A percentile compares a stretch with the other conserved stretches of the same genome.
These are phyloP conservation scores for Seriola aureovittata DNA, from an alignment of 2,113 vertebrate genomes.

Conservation along the genomic window DNA sequence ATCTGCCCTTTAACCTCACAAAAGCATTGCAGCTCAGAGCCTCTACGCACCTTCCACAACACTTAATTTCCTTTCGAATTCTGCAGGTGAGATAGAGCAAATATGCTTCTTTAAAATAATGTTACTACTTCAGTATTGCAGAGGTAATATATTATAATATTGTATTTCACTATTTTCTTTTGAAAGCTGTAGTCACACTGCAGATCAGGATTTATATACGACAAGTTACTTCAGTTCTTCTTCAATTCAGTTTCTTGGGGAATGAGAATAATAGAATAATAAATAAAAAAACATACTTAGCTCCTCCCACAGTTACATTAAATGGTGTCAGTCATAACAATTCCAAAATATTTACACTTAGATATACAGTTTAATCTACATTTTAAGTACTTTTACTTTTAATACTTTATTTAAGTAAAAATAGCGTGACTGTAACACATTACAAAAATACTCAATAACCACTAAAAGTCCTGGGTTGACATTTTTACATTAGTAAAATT, in stretches of 20 bases:
- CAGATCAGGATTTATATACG: neutral
- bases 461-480: neutral
- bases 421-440: no score
- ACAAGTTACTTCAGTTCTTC: no score
- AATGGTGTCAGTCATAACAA: neutral
- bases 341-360: neutral
- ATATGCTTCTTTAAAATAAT: neutral
- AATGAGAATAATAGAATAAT: neutral
- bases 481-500: neutral
- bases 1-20: slow-evolving; percentile 22
- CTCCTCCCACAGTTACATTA: neutral
- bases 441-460: no score
- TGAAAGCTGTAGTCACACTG: neutral
- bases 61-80: neutral
- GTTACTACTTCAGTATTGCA: neutral
- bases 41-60: neutral
- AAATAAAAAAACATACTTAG: no score
- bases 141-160: neutral
- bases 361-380: no score
- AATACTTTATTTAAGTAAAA: neutral
- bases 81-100: no score
- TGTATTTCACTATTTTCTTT: neutral
- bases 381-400: neutral
- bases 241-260: no score
- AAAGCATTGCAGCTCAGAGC: neutral